phyloP scores from a whole-genome alignment of 1,140 invertebrate species.

The Drosophila eugracilis region DNA sequence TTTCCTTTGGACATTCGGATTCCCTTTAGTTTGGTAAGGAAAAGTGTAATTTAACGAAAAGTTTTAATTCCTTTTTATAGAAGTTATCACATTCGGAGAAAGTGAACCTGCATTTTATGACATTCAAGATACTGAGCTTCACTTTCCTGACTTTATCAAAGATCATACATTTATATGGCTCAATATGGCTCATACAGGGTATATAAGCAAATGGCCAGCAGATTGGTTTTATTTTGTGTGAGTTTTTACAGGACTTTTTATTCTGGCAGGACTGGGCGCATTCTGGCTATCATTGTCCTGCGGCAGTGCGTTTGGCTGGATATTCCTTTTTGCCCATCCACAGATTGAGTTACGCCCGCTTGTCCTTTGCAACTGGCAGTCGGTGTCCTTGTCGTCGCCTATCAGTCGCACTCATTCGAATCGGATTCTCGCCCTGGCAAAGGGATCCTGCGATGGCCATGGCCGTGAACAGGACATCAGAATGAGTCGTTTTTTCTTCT shows the following conservation, averaged over 20 bases:
- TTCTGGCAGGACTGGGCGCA: constrained; percentile 17
- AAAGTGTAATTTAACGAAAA: background rate
- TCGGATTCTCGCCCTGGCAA: constrained; percentile 25
- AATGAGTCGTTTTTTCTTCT: background rate
- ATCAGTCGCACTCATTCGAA: constrained; percentile 48
- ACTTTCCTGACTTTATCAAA: background rate
- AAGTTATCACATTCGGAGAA: too few species aligned
- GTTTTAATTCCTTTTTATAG: too few species aligned
- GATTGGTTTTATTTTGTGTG: constrained; percentile 36
- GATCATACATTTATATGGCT: background rate
- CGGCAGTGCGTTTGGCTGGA: constrained; percentile 46
- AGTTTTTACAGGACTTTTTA: constrained; percentile 19
- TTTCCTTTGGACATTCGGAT: background rate
- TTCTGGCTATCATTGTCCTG: constrained; percentile 57
- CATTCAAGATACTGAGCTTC: too few species aligned
- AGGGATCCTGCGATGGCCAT: constrained; percentile 14
- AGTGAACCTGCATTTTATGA: too few species aligned
- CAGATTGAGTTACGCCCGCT: constrained; percentile 70
- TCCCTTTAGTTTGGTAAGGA: background rate
- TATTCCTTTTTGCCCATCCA: constrained; percentile 63
- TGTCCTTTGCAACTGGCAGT: constrained; percentile 45
- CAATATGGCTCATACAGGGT: constrained; percentile 19
- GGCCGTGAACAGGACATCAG: constrained; percentile 36
- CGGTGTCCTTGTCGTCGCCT: constrained; percentile 53
- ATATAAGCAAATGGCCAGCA: constrained; percentile 30